These are phyloP conservation scores for Cephus sareptanus DNA, from an alignment of 2,888 invertebrate genomes.

Conservation along the genomic window DNA sequence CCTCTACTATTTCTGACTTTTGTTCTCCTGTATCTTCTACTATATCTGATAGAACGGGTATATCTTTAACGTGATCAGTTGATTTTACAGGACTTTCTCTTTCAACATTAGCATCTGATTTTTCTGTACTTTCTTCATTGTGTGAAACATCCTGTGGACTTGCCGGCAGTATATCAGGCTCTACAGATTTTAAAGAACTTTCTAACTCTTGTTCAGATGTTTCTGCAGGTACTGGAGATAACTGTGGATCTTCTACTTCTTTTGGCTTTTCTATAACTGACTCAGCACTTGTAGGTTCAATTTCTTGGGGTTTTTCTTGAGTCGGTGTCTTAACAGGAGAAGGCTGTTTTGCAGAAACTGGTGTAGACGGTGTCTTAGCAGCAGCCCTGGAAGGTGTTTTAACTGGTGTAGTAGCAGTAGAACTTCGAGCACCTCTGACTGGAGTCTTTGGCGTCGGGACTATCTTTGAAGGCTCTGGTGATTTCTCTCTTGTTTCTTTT, in stretches of 20 bases:
- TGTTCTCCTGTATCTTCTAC: no score
- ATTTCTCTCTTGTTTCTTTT: slow-evolving; percentile 39
- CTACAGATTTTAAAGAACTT: not conserved
- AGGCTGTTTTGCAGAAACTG: slow-evolving; percentile 21
- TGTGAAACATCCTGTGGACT: not conserved
- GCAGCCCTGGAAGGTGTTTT: slow-evolving; percentile 36
- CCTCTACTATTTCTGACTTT: not conserved
- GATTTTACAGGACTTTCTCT: not conserved
- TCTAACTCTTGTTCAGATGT: not conserved
- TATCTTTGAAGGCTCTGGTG: slow-evolving; percentile 43
- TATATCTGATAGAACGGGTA: no score
- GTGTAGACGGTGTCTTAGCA: slow-evolving; percentile 27
- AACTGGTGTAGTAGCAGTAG: slow-evolving; percentile 30
- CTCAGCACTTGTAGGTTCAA: not conserved
- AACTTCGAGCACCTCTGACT: slow-evolving; percentile 33
- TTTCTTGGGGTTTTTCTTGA: slow-evolving; percentile 22
- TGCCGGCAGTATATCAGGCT: not conserved
- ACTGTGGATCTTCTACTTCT: slow-evolving; percentile 3
- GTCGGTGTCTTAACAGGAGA: slow-evolving; percentile 33
- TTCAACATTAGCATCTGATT: not conserved
- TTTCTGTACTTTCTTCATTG: slow-evolving; percentile 6
- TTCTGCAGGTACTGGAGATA: not conserved
- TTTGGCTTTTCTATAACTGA: not conserved
- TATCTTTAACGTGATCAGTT: not conserved
- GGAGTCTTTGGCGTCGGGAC: slow-evolving; percentile 24